phyloP scores from a whole-genome alignment of 2,113 vertebrate genomes.

The Pelmatolapia mariae region DNA sequence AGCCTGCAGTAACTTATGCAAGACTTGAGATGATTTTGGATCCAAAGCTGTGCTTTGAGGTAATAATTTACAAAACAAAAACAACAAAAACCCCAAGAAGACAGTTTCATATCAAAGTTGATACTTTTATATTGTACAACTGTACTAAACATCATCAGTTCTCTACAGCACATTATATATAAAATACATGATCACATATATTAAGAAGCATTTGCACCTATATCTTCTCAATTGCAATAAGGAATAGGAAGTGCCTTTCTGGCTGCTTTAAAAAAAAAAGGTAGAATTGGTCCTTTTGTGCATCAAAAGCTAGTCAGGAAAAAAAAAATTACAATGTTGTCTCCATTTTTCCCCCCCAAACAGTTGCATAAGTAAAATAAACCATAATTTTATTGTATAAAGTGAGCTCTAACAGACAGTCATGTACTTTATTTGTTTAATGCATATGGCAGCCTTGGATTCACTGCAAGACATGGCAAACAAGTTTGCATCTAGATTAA shows the following conservation, averaged over 20 bases:
- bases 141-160: neutral
- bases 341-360: neutral
- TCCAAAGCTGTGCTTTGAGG: neutral
- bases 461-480: conserved; percentile 4
- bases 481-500: neutral
- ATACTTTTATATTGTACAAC: conserved; percentile 14
- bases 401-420: neutral
- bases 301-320: neutral
- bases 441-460: conserved; percentile 11
- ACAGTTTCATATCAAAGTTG: conserved; percentile 1
- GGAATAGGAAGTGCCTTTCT: neutral
- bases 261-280: neutral
- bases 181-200: neutral
- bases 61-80: neutral
- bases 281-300: neutral
- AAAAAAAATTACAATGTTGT: neutral
- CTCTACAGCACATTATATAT: neutral
- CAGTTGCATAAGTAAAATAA: neutral
- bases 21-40: neutral
- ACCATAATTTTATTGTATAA: neutral
- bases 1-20: neutral
- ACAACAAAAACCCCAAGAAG: neutral
- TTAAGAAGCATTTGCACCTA: conserved; percentile 9
- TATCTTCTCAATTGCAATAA: neutral
- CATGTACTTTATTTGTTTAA: neutral